Evolutionary conservation across 2,797 vertebrate species (phyloP).

Genomic region (Sternarchorhynchus goeldii): DNA sequence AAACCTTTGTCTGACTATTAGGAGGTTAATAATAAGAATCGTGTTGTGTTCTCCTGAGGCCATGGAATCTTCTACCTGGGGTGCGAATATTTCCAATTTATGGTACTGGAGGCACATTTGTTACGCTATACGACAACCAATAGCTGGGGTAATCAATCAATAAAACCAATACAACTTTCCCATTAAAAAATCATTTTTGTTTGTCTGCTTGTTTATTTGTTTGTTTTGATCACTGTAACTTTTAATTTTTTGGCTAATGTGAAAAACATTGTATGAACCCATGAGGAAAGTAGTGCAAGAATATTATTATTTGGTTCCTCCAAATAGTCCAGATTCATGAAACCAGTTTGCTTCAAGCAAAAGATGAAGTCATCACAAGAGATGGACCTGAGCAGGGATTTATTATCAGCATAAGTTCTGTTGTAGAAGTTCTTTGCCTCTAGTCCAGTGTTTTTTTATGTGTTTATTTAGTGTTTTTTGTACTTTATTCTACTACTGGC

Average conservation of each 20-base stretch:
- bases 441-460: not conserved
- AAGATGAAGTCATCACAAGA: slow-evolving; percentile 5
- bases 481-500: slow-evolving; percentile 8
- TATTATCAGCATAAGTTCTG: slow-evolving; percentile 23
- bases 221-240: not conserved
- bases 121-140: slow-evolving; percentile 4
- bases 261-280: too few species aligned
- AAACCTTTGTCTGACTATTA: slow-evolving; percentile 53
- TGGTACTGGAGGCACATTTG: slow-evolving; percentile 32
- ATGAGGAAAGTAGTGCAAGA: not conserved
- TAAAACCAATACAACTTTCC: too few species aligned
- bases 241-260: too few species aligned
- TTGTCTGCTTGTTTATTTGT: not conserved
- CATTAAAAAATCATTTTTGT: too few species aligned
- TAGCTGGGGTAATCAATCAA: not conserved
- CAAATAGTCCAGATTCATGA: not conserved
- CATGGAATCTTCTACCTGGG: slow-evolving; percentile 33
- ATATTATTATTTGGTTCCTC: not conserved
- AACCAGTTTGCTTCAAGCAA: not conserved
- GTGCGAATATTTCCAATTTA: slow-evolving; percentile 41
- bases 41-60: slow-evolving; percentile 49
- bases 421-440: slow-evolving; percentile 25
- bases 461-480: not conserved
- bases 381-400: slow-evolving; percentile 9
- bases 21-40: slow-evolving; percentile 55